Evolutionary conservation across 2,888 invertebrate genomes (phyloP).

Genomic region (Ferrisia virgata): DNA sequence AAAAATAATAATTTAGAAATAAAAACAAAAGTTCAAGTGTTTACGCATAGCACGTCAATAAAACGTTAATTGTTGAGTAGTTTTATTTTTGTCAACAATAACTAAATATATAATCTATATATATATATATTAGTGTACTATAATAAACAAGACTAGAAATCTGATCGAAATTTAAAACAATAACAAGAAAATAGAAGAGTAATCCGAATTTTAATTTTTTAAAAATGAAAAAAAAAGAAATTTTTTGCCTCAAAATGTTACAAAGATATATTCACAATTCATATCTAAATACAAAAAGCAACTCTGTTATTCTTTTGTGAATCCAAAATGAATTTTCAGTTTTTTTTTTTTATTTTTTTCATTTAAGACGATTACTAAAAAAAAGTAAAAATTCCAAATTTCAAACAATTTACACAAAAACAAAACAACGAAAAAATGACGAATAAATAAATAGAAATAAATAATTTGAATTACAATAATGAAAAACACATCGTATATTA

Average conservation of each 20-base stretch:
- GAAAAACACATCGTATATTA: background rate
- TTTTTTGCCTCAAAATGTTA: too few relatives aligned
- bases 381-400: background rate
- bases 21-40: background rate
- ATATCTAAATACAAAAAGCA: background rate
- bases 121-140: too few relatives aligned
- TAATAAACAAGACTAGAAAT: background rate
- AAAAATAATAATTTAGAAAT: background rate
- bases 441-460: background rate
- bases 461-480: background rate
- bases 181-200: background rate
- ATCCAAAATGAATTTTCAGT: background rate
- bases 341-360: too few relatives aligned
- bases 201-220: background rate
- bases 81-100: background rate
- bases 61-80: background rate
- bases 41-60: background rate
- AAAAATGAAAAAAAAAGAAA: background rate
- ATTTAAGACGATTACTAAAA: too few relatives aligned
- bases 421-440: background rate
- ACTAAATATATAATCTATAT: background rate
- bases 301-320: background rate
- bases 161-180: background rate
- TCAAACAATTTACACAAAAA: background rate
- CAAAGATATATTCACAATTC: background rate